A percentile compares a stretch with the other conserved stretches of the same genome.
Conservation (phyloP, 2,113 vertebrate species). For the Antigone vipio region DNA sequence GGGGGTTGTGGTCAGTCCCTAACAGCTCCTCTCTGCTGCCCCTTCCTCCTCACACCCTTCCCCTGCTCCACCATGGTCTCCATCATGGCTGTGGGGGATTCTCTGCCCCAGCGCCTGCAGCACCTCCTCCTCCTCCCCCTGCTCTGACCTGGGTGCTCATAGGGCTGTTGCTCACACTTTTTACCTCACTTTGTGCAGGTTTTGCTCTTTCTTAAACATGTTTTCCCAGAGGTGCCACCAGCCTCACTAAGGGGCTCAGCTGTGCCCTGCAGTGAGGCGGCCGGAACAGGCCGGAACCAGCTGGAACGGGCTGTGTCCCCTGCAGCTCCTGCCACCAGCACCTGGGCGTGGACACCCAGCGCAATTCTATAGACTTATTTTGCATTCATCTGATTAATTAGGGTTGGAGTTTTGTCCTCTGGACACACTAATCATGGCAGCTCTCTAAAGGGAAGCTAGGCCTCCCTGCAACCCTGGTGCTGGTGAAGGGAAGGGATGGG, state of each 20-base stretch:
- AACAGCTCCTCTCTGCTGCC: not conserved
- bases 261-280: not conserved
- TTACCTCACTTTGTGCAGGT: not conserved
- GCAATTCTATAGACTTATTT: too few relatives aligned
- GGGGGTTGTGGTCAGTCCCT: too few relatives aligned
- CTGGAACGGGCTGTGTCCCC: too few relatives aligned
- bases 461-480: not conserved
- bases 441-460: not conserved
- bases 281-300: too few relatives aligned
- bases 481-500: not conserved
- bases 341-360: fast-evolving
- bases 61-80: not conserved
- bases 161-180: not conserved
- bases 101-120: not conserved
- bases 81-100: not conserved
- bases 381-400: not conserved
- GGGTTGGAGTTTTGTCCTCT: not conserved
- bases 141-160: not conserved
- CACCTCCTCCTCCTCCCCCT: not conserved
- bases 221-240: not conserved
- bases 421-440: not conserved
- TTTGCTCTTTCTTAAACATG: not conserved
- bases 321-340: too few relatives aligned
- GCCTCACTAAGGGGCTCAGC: not conserved
- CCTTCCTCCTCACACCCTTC: not conserved